phyloP scores from a whole-genome alignment of 92 coral and sea anemone species.

The Siderastrea radians region DNA sequence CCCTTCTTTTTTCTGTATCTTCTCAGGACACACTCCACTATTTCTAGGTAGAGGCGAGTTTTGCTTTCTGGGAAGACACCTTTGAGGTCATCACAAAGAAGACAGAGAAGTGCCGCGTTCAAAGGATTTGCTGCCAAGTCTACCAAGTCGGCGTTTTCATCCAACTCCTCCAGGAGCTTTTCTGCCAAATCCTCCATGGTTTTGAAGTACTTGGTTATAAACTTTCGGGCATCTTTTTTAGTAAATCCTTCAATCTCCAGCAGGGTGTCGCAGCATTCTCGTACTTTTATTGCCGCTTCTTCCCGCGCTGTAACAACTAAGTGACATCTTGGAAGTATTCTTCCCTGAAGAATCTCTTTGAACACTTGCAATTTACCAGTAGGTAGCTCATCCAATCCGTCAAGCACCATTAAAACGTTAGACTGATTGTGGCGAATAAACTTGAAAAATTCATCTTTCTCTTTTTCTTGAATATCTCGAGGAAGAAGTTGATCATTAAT shows the following conservation, averaged over 20 bases:
- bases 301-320: constrained; percentile 40
- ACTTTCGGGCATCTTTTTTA: constrained; percentile 13
- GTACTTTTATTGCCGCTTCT: constrained; percentile 9
- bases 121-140: constrained; percentile 42
- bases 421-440: constrained; percentile 29
- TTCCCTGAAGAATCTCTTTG: not conserved
- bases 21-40: constrained; percentile 35
- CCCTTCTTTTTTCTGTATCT: constrained; percentile 13
- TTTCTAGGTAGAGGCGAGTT: constrained; percentile 22
- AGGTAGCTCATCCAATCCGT: constrained; percentile 48
- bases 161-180: not conserved
- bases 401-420: constrained; percentile 38
- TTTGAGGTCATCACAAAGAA: constrained; percentile 15
- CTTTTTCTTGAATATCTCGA: not conserved
- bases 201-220: constrained; percentile 31
- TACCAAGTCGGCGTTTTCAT: not conserved
- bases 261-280: constrained; percentile 39
- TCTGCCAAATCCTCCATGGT: not conserved
- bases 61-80: constrained; percentile 42
- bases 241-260: constrained; percentile 49
- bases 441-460: not conserved
- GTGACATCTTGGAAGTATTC: constrained; percentile 25
- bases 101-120: constrained; percentile 54
- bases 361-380: not conserved
- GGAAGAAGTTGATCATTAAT: constrained; percentile 50